These are phyloP conservation scores for Amphimedon queenslandica DNA, from an alignment of 37 sponge, comb jelly and placozoan genomes.

Conservation along the genomic window DNA sequence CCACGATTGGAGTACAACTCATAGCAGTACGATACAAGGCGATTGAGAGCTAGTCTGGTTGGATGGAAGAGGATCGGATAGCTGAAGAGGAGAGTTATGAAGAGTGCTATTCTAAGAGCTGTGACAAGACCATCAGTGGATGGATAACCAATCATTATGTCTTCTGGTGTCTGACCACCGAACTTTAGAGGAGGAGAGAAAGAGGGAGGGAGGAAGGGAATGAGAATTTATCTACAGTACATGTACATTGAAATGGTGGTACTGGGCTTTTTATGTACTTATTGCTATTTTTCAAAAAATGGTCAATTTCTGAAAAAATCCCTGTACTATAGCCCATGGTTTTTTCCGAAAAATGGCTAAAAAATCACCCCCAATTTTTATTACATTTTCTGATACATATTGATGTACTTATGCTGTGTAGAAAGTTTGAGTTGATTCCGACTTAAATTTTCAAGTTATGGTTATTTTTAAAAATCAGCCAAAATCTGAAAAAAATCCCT, in stretches of 20 bases:
- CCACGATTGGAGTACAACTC: too few relatives aligned
- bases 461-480: too few relatives aligned
- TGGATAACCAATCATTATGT: conserved; percentile 52
- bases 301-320: background rate
- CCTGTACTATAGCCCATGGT: too few relatives aligned
- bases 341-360: too few relatives aligned
- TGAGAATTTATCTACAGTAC: background rate
- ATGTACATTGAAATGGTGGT: too few relatives aligned
- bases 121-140: conserved; percentile 35
- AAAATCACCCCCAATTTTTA: too few relatives aligned
- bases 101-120: conserved; percentile 48
- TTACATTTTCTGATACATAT: background rate
- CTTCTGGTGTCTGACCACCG: conserved; percentile 14
- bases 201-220: background rate
- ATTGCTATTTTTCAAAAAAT: background rate
- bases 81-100: conserved; percentile 57
- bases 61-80: conserved; percentile 79
- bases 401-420: too few relatives aligned
- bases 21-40: background rate
- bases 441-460: too few relatives aligned
- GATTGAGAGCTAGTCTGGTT: conserved; percentile 45
- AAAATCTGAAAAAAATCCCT: too few relatives aligned
- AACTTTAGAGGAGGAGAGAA: conserved; percentile 36
- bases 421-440: too few relatives aligned
- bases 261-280: background rate